phyloP scores from a whole-genome alignment of 2,113 vertebrate genomes.

The Micronycteris hirsuta region DNA sequence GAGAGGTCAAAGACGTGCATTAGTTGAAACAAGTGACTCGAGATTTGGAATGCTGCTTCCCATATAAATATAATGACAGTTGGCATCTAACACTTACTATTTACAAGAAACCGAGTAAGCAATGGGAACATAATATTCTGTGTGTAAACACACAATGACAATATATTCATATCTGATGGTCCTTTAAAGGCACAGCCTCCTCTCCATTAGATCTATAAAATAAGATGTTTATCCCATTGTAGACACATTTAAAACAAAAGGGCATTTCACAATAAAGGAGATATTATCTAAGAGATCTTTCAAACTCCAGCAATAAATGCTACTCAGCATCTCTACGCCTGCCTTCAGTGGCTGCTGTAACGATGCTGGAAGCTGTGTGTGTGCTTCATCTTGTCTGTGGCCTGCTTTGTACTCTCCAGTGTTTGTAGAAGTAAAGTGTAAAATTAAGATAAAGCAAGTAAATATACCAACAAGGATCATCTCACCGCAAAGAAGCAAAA shows the following conservation, averaged over 20 bases:
- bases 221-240: not conserved
- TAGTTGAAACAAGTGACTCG: not conserved
- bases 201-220: not conserved
- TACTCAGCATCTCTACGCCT: not conserved
- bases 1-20: conserved; percentile 11
- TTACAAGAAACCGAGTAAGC: not conserved
- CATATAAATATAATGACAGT: not conserved
- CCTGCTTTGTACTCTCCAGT: not conserved
- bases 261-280: not conserved
- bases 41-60: not conserved
- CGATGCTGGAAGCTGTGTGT: not conserved
- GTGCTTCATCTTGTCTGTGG: not conserved
- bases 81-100: not conserved
- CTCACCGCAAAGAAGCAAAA: too few species aligned
- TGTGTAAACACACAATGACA: not conserved
- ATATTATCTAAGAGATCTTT: not conserved
- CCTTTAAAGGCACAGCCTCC: not conserved
- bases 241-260: not conserved
- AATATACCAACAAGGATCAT: not conserved
- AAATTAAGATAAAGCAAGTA: not conserved
- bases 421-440: not conserved
- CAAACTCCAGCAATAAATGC: not conserved
- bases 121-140: not conserved
- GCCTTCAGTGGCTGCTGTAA: not conserved
- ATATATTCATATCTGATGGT: not conserved